phyloP scores from a whole-genome alignment of 2,888 invertebrate species.

The Slavum lentiscoides region DNA sequence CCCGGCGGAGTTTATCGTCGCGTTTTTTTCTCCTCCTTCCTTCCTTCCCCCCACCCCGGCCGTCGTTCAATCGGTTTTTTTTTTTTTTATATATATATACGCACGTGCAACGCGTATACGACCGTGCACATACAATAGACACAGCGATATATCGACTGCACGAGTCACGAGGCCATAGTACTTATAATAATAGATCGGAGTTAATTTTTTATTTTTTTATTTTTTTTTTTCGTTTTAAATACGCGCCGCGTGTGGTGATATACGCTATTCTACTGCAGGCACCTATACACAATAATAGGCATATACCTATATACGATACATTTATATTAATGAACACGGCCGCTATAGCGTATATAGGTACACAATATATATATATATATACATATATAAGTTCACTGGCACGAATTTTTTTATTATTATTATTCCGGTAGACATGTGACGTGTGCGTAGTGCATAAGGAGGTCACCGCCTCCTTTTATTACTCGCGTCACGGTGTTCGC shows the following conservation, averaged over 20 bases:
- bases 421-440: background rate
- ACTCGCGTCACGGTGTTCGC: slow-evolving; percentile 48
- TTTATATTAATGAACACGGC: too few relatives aligned
- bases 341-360: too few relatives aligned
- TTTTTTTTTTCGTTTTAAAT: background rate
- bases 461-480: slow-evolving; percentile 44
- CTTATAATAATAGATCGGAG: background rate
- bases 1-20: too few relatives aligned
- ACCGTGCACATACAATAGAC: too few relatives aligned
- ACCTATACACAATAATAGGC: too few relatives aligned
- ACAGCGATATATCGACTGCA: too few relatives aligned
- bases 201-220: background rate
- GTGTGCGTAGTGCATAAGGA: slow-evolving; percentile 11
- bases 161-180: background rate
- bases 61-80: too few relatives aligned
- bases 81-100: too few relatives aligned
- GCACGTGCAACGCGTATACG: too few relatives aligned
- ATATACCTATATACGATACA: background rate
- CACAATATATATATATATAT: slow-evolving; percentile 10
- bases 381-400: slow-evolving; percentile 44
- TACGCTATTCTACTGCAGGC: too few relatives aligned
- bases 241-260: background rate
- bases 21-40: too few relatives aligned
- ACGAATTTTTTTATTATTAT: slow-evolving; percentile 4
- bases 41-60: too few relatives aligned